Percentiles rank a stretch among this genome's conserved stretches.
Evolutionary conservation across 1,140 invertebrate genomes (phyloP).

Genomic region (Rhynchophorus ferrugineus): DNA sequence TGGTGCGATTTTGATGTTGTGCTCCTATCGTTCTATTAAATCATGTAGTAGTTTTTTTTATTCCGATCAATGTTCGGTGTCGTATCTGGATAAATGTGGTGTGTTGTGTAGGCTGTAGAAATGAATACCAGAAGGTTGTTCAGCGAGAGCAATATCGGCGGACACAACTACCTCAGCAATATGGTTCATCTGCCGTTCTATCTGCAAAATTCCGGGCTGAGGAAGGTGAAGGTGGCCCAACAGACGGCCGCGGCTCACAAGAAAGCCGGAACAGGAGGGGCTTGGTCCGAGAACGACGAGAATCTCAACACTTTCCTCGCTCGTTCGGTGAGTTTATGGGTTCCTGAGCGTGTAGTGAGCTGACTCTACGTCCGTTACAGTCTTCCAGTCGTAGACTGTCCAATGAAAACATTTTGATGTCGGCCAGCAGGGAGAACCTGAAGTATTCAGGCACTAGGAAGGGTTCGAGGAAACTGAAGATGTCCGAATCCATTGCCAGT

Average conservation of each 20-base stretch:
- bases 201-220: conserved; percentile 89
- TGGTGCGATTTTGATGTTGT: no score
- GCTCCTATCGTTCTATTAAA: no score
- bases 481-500: conserved; percentile 82
- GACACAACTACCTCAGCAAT: conserved; percentile 91
- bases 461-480: conserved; percentile 60
- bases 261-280: conserved; percentile 25
- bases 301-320: conserved; percentile 37
- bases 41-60: no score
- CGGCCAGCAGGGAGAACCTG: conserved; percentile 61
- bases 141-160: conserved; percentile 82
- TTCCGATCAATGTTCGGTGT: no score
- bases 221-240: conserved; percentile 80
- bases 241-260: conserved; percentile 55
- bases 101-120: conserved; percentile 73
- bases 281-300: conserved; percentile 42
- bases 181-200: conserved; percentile 97
- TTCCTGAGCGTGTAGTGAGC: background rate
- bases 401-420: conserved; percentile 70
- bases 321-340: conserved; percentile 30
- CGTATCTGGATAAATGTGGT: no score
- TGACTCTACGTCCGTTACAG: conserved; percentile 25
- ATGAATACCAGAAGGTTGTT: conserved; percentile 79
- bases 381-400: conserved; percentile 63
- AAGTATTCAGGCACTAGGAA: conserved; percentile 44